Conservation (phyloP, 2,888 invertebrate species). For the Choreutis nemorana region DNA sequence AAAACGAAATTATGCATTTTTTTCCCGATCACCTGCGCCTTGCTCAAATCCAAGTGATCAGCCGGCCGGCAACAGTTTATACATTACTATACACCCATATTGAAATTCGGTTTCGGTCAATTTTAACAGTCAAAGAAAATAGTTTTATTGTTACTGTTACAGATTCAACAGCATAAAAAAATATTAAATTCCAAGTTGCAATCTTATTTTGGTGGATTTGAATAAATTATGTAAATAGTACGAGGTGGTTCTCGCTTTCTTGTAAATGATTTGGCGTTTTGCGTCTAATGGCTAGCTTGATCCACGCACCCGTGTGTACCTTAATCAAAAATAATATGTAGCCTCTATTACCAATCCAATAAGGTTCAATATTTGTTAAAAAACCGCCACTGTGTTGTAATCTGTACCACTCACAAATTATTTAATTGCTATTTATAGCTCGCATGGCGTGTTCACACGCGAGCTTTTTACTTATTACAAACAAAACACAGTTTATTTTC, state of each 20-base stretch:
- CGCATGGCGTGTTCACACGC: conserved; percentile 25
- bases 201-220: conserved; percentile 22
- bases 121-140: not conserved
- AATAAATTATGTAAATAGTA: conserved; percentile 63
- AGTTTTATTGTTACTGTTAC: not conserved
- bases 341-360: not conserved
- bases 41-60: too few species aligned
- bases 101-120: too few species aligned
- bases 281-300: conserved; percentile 39
- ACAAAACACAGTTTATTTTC: not conserved
- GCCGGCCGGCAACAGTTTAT: too few species aligned
- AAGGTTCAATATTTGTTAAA: too few species aligned
- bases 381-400: too few species aligned
- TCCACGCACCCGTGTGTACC: conserved; percentile 35
- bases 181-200: conserved; percentile 14
- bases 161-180: conserved; percentile 1
- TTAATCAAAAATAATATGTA: conserved; percentile 2
- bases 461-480: conserved; percentile 10
- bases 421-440: conserved; percentile 44
- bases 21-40: too few species aligned
- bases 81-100: too few species aligned
- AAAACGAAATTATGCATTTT: too few species aligned
- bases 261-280: conserved; percentile 61
- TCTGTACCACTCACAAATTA: conserved; percentile 49
- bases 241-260: conserved; percentile 57